phyloP scores from a whole-genome alignment of 2,797 vertebrate species.

The Amblyopsis hoosieri region DNA sequence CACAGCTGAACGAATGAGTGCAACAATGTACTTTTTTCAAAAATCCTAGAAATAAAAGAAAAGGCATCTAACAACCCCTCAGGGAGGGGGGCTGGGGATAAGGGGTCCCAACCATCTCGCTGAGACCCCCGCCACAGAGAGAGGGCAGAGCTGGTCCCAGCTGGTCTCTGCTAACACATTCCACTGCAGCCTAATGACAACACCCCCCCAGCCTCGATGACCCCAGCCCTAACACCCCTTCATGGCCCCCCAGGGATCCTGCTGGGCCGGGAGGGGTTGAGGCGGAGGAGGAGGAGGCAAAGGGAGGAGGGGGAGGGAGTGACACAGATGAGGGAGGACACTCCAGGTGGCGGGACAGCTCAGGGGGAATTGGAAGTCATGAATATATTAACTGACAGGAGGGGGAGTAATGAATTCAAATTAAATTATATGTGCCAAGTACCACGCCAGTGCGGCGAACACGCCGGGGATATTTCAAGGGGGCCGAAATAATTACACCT shows the following conservation, averaged over 20 bases:
- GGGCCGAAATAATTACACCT: conserved; percentile 81
- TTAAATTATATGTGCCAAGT: conserved; percentile 85
- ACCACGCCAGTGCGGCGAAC: conserved; percentile 68
- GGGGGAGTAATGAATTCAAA: conserved; percentile 87
- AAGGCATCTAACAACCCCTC: no score
- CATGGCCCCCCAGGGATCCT: conserved; percentile 79
- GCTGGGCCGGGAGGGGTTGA: conserved; percentile 59
- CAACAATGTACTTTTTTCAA: no score
- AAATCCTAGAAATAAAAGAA: no score
- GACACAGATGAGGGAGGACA: conserved; percentile 86
- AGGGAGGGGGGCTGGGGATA: no score
- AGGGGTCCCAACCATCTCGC: background rate
- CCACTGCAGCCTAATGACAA: conserved; percentile 86
- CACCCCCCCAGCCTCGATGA: conserved; percentile 74
- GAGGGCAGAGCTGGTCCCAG: conserved; percentile 74
- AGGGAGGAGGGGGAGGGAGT: conserved; percentile 55
- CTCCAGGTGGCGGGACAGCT: conserved; percentile 85
- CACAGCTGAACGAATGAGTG: no score
- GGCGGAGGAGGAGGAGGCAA: conserved; percentile 52
- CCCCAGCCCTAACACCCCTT: conserved; percentile 80
- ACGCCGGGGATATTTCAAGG: conserved; percentile 78
- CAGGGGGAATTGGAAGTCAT: conserved; percentile 86
- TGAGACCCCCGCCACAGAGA: conserved; percentile 45
- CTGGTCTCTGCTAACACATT: conserved; percentile 84
- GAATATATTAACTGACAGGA: conserved; percentile 86